Base-by-base conservation (phyloP, 2,888 invertebrate species). In the Ryuthela nishihirai region DNA sequence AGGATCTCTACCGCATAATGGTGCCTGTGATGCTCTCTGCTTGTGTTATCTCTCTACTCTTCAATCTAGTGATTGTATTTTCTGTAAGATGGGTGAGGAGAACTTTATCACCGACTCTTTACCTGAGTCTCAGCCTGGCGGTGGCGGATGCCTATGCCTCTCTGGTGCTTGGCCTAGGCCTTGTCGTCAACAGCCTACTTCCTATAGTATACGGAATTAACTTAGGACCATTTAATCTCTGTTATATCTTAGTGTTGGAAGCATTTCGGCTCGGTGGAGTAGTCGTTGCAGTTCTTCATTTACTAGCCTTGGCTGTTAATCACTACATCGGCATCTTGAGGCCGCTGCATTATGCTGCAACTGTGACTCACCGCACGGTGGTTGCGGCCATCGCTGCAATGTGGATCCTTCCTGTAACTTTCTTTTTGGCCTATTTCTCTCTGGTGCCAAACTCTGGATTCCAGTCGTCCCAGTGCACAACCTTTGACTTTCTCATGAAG, bases 241-340 rank as follows among this genome's bases (percentile, higher is more conserved):
- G 74, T 50, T 53, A 67, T 35, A 46, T 62, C 7, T 65, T 76
- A 40, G 67, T 68, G 2, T 40, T 76, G 24, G 76, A 76, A 67
- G 74, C 73, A 3, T 71, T 76, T 43, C 72, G 83, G 54, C 72
- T 82, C 50, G 81, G 81, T 17, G 81, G 81, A 3, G 77, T 84
- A 50, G 77, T 83, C 38, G 80, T 82, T 17, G 82, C 83, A 0
- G 82, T 83, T 10, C 74, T 79, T 38, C 84, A 84, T 68, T 76
- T 85, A 3, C 72, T 83, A 32, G 80, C 81, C 0, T 72, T 85
- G 24, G 82, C 83, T 25, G 72, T 82, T 53, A 83, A 83, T 72
- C 84, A 85, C 70, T 84, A 83, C 73, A 74, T 83, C 35, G 84
- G 84, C 17, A 82, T 83, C 54, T 74, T 78, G 3, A 72, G 75